Base-by-base conservation (phyloP, 2,888 invertebrate species). In the Polydrusus pterygomalis region DNA sequence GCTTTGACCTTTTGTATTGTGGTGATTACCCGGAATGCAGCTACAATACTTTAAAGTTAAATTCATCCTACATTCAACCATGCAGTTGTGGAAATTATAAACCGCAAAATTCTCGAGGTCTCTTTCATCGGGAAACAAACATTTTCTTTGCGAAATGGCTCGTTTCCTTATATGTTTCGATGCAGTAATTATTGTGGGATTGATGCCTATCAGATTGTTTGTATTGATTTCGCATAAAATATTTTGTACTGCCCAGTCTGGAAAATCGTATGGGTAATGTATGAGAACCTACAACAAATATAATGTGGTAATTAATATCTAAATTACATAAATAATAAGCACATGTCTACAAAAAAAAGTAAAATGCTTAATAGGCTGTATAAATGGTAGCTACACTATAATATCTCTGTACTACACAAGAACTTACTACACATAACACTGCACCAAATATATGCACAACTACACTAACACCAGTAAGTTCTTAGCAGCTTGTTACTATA, bases 1-100 rank as follows among this genome's bases (percentile, higher is more conserved):
- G 25, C 10, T 34, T 34, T 13, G n/a, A 85, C 88, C 87, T 79
- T 88, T 88, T 34, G 68, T 49, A 68, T 88, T 86, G 0, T 90
- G 88, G 74, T 90, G 89, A 81, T 89, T 91, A 74, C 89, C 88
- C 0, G 93, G 93, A 0, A 91, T 84, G 83, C 94, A 94, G 9
- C 90, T 88, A 80, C 94, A 94, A 0, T 83, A 79, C 5, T 83
- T 82, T 18, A 85, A 85, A 0, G 90, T 86, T 51, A 89, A 83
- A 49, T 86, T 83, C 17, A 90, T 86, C 43, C 91, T 89, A 80
- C 91, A 91, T 78, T 90, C 90, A 0, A 89, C 88, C 87, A 93
- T 87, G 80, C 94, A 94, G 84, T 94, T 94, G 77, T 91, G 89
- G 76, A 91, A 92, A 0, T 91, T 91, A 81, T 93, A 93, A 7